Percentiles rank a stretch among this genome's conserved stretches.
Evolutionary conservation across 2,888 invertebrate genomes (phyloP).

Genomic region (Sepiola atlantica): DNA sequence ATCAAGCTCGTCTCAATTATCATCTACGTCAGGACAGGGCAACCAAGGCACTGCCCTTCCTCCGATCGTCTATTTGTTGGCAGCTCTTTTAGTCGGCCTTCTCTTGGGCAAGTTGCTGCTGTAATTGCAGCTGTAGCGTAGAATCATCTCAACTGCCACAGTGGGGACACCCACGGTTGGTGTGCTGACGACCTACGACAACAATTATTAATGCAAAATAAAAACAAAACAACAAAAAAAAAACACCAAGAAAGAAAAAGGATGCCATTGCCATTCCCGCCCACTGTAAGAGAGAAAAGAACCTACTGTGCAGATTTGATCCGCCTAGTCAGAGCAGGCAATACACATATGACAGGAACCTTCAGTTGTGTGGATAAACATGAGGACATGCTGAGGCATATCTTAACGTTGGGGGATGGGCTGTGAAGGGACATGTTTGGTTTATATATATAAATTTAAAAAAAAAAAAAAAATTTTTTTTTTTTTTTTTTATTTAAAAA

Average conservation of each 20-base stretch:
- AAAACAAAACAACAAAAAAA: background rate
- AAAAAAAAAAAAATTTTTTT: background rate
- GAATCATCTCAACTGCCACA: conserved; percentile 39
- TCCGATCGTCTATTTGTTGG: conserved; percentile 61
- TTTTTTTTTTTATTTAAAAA: background rate
- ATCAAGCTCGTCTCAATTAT: conserved; percentile 77
- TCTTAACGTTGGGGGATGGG: conserved; percentile 24
- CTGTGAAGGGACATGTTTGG: conserved; percentile 33
- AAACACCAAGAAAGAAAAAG: background rate
- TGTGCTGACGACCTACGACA: conserved; percentile 32
- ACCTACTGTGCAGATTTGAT: conserved; percentile 44
- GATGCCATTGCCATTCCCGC: conserved; percentile 43
- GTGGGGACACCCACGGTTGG: background rate
- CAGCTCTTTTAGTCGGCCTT: conserved; percentile 64
- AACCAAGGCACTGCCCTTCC: conserved; percentile 56
- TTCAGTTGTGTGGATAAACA: conserved; percentile 47
- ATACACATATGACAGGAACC: conserved; percentile 34
- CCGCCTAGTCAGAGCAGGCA: conserved; percentile 38
- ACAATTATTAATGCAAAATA: conserved; percentile 35
- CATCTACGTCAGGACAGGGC: conserved; percentile 78
- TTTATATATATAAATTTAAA: background rate
- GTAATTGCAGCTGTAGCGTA: conserved; percentile 52
- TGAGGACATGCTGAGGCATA: conserved; percentile 42
- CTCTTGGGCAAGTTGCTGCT: conserved; percentile 67
- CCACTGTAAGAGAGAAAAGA: conserved; percentile 43